Conservation (phyloP, 2,888 invertebrate species). For the Dorcus parallelipipedus region DNA sequence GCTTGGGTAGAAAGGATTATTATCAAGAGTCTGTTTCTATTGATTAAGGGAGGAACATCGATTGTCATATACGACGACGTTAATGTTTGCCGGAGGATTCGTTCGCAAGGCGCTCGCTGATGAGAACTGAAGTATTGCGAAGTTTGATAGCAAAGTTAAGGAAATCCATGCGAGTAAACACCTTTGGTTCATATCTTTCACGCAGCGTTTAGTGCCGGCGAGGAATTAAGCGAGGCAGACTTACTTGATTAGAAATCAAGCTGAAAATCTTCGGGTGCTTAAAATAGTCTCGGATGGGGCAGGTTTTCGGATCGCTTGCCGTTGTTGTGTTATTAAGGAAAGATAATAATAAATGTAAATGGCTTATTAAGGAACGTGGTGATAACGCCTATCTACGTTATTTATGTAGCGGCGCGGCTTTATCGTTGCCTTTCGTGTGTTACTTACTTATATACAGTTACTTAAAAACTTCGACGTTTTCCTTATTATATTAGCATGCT, state of each 20-base stretch:
- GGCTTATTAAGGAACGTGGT: too few species aligned
- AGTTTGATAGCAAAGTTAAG: slow-evolving; percentile 44
- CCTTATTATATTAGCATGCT: too few species aligned
- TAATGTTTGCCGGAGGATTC: slow-evolving; percentile 20
- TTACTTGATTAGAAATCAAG: slow-evolving; percentile 20
- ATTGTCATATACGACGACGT: not conserved
- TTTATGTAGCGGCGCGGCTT: too few species aligned
- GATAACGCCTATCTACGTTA: too few species aligned
- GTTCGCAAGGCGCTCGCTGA: slow-evolving; percentile 25
- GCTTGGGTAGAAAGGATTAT: too few species aligned
- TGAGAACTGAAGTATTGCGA: slow-evolving; percentile 42
- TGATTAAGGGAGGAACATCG: too few species aligned
- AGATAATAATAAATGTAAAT: too few species aligned
- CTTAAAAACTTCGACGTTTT: too few species aligned
- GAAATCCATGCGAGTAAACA: slow-evolving; percentile 47
- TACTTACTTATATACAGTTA: too few species aligned
- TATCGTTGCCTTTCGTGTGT: too few species aligned
- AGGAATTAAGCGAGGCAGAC: slow-evolving; percentile 43
- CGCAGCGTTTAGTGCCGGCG: slow-evolving; percentile 43
- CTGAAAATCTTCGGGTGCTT: slow-evolving; percentile 16
- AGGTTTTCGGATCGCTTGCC: not conserved
- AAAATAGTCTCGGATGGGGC: not conserved
- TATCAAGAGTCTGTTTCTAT: too few species aligned
- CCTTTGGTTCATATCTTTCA: slow-evolving; percentile 47
- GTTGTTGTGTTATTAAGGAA: too few species aligned